Percentiles rank a stretch among this genome's conserved stretches.
These are phyloP conservation scores for Fundulus diaphanus DNA, from an alignment of 2,797 vertebrate genomes.

Conservation along the genomic window DNA sequence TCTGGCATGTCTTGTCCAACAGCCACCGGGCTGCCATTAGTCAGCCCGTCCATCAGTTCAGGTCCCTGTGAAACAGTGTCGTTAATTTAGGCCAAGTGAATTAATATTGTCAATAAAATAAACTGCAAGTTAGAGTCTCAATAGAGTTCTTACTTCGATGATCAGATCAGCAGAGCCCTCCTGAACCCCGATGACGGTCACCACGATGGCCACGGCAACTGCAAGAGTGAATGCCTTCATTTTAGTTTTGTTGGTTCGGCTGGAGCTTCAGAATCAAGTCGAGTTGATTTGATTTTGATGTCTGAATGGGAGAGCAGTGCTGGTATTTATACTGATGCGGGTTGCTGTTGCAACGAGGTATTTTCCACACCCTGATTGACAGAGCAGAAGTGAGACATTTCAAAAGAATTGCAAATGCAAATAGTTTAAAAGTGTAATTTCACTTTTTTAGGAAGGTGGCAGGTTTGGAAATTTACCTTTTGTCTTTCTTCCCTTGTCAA, in stretches of 20 bases:
- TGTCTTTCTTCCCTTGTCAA: not conserved
- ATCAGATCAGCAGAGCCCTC: slow-evolving; percentile 8
- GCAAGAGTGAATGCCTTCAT: slow-evolving; percentile 17
- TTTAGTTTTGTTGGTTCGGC: not conserved
- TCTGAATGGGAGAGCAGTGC: not conserved
- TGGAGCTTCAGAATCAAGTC: not conserved
- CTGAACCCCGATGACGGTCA: slow-evolving; percentile 5
- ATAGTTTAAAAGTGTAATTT: not conserved
- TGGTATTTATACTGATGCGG: not conserved
- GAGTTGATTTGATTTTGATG: not conserved
- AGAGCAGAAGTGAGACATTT: not conserved
- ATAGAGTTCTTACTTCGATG: not conserved
- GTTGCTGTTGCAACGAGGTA: not conserved
- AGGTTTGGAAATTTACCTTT: not conserved
- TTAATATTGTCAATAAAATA: not conserved
- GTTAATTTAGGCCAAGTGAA: not conserved
- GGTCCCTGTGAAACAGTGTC: not conserved
- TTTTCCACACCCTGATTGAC: not conserved
- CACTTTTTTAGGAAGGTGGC: not conserved
- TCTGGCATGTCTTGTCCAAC: not conserved
- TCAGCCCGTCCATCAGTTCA: not conserved
- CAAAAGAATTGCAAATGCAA: not conserved
- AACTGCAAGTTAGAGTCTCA: not conserved
- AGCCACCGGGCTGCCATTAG: not conserved
- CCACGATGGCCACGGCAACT: slow-evolving; percentile 11